These are phyloP conservation scores for Mythimna impura DNA, from an alignment of 2,888 invertebrate species.

Conservation along the genomic window DNA sequence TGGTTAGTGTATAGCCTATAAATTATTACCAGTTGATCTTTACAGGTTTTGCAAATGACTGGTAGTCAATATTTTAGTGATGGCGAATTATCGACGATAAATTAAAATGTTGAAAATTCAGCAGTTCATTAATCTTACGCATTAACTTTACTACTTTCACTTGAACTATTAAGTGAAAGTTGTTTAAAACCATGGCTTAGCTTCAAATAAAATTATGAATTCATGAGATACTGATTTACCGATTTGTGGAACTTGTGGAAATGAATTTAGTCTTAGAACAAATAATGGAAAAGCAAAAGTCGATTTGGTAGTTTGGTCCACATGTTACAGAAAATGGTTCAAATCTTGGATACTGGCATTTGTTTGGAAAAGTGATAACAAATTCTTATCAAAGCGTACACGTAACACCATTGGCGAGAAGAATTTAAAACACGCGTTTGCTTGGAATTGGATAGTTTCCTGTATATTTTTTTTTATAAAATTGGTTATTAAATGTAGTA, in stretches of 20 bases:
- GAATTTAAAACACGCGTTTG: constrained; percentile 21
- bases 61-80: constrained; percentile 12
- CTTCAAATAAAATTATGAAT: constrained; percentile 12
- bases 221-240: constrained; percentile 5
- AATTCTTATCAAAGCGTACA: constrained; percentile 42
- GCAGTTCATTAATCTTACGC: constrained; percentile 2
- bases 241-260: constrained; percentile 13
- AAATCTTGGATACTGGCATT: constrained; percentile 22
- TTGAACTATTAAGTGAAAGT: constrained; percentile 22
- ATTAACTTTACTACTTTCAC: neutral
- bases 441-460: neutral
- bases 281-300: neutral
- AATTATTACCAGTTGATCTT: constrained; percentile 39
- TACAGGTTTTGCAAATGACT: constrained; percentile 33
- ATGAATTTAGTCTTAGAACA: constrained; percentile 12
- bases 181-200: constrained; percentile 17
- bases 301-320: neutral
- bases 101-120: constrained; percentile 25
- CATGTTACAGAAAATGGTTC: neutral
- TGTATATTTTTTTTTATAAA: too few species aligned
- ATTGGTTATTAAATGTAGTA: too few species aligned
- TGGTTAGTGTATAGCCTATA: constrained; percentile 9
- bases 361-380: constrained; percentile 50
- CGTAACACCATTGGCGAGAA: constrained; percentile 4
- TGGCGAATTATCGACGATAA: constrained; percentile 5